phyloP scores from a whole-genome alignment of 2,797 vertebrate genomes.

The Sebastes paucispinis region DNA sequence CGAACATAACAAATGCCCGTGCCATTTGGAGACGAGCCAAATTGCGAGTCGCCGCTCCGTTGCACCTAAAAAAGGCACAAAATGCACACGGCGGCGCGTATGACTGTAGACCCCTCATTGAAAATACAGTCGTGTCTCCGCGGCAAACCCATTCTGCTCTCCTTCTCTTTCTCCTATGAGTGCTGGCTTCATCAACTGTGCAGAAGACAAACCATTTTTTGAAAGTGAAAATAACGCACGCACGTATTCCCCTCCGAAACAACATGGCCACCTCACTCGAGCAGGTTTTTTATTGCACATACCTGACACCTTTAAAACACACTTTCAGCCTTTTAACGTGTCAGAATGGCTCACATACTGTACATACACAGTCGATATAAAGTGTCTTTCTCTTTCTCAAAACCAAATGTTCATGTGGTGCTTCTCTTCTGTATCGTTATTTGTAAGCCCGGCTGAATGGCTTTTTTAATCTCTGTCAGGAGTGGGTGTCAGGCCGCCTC shows the following conservation, averaged over 20 bases:
- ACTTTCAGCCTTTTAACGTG: background rate
- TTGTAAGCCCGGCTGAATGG: slow-evolving; percentile 44
- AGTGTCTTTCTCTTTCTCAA: background rate
- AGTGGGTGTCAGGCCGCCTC: slow-evolving; percentile 51
- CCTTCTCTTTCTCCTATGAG: background rate
- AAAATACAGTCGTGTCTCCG: slow-evolving; percentile 58
- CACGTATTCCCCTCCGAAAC: background rate
- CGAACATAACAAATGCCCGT: slow-evolving; percentile 38
- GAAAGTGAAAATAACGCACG: slow-evolving; percentile 1
- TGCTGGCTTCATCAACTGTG: slow-evolving; percentile 7
- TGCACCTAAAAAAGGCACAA: slow-evolving; percentile 56
- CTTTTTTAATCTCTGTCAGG: slow-evolving; percentile 62
- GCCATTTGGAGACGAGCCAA: slow-evolving; percentile 60
- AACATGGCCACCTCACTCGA: slow-evolving; percentile 14
- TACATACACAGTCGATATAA: background rate
- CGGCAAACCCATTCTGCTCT: slow-evolving; percentile 36
- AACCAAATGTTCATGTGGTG: slow-evolving; percentile 30
- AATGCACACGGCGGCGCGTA: slow-evolving; percentile 33
- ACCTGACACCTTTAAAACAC: background rate
- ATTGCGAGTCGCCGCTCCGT: slow-evolving; percentile 48
- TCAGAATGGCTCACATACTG: background rate
- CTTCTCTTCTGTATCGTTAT: slow-evolving; percentile 26
- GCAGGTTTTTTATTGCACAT: slow-evolving; percentile 7
- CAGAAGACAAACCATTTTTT: slow-evolving; percentile 3
- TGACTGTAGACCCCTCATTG: slow-evolving; percentile 62